Base-by-base conservation (phyloP, 1,140 invertebrate genomes). In the Aphelinus certus region DNA sequence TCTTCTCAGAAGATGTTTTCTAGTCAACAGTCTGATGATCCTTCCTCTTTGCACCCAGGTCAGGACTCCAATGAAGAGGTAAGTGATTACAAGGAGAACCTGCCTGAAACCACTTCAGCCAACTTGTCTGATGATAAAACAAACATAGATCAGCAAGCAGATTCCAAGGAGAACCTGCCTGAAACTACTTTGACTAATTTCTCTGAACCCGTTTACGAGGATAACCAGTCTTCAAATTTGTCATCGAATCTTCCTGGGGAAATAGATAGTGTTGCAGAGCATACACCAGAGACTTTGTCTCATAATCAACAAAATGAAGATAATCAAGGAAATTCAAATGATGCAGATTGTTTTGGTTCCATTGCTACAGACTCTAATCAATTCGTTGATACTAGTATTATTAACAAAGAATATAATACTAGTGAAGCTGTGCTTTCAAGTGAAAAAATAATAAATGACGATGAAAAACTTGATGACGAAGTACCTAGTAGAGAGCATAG, bases 21-120 rank as follows among this genome's bases (percentile, higher is more conserved):
- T 80, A 75, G 80, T 72, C 76, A 81, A 82, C 76, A 80, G 78
- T 74, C 75, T 78, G 83, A 83, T 65, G 83, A 87, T 81, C 77
- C 82, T 77, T 84, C 82, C 81, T 86, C 83, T 80, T 79, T 80
- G 79, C 82, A 79, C 81, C 84, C 82, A 80, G 81, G 81, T 84
- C 83, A 84, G 86, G 85, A 82, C 77, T 83, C 83, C 81, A 82
- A 81, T 76, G 82, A 86, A 86, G 87, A 88, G 87, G 87, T 87
- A 88, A 88, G 87, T 88, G 86, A 87, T 86, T 82, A 81, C 82
- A 87, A 87, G 87, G 86, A 87, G 83, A 83, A 83, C 84, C 86
- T 83, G 84, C 81, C 86, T 79, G 84, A 86, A 84, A 83, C 81
- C 82, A 83, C 86, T 80, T 84, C 85, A 81, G 85, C 84, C 84